A percentile compares a stretch with the other conserved stretches of the same genome.
phyloP scores from a whole-genome alignment of 2,797 vertebrate genomes.

The Xyrichtys novacula region DNA sequence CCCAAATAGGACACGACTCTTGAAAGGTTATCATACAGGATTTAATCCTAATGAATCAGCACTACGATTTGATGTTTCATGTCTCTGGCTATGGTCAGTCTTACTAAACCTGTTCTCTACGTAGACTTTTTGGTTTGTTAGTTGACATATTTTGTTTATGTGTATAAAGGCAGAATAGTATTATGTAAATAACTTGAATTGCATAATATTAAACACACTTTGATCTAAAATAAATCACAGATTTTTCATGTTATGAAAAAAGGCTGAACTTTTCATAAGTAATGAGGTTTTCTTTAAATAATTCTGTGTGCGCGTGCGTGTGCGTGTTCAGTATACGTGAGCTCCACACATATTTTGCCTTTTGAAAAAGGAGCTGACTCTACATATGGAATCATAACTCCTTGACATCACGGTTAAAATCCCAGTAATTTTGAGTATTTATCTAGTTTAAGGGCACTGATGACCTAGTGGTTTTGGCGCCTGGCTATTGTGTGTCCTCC shows the following conservation, averaged over 20 bases:
- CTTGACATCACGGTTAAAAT: too few species aligned
- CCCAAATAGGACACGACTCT: too few species aligned
- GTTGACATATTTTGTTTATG: constrained; percentile 15
- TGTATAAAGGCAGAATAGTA: constrained; percentile 33
- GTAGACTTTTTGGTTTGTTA: not conserved
- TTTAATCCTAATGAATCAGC: not conserved
- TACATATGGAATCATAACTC: too few species aligned
- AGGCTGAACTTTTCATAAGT: not conserved
- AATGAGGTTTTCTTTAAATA: too few species aligned
- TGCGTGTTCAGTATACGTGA: too few species aligned
- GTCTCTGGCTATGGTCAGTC: not conserved
- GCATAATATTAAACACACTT: constrained; percentile 51
- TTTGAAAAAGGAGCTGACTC: too few species aligned
- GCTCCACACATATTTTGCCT: too few species aligned
- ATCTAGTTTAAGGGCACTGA: too few species aligned
- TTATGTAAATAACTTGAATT: constrained; percentile 51
- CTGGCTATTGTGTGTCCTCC: too few species aligned
- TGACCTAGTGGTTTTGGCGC: too few species aligned
- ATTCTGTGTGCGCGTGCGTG: too few species aligned
- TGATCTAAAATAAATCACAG: constrained; percentile 14
- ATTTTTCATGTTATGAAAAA: not conserved
- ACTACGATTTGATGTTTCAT: not conserved
- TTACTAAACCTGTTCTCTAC: not conserved
- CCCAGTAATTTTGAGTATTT: too few species aligned
- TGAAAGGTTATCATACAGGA: not conserved